Percentiles rank a stretch among this genome's conserved stretches.
Conservation (phyloP, 2,113 vertebrate genomes). For the Saccopteryx leptura region DNA sequence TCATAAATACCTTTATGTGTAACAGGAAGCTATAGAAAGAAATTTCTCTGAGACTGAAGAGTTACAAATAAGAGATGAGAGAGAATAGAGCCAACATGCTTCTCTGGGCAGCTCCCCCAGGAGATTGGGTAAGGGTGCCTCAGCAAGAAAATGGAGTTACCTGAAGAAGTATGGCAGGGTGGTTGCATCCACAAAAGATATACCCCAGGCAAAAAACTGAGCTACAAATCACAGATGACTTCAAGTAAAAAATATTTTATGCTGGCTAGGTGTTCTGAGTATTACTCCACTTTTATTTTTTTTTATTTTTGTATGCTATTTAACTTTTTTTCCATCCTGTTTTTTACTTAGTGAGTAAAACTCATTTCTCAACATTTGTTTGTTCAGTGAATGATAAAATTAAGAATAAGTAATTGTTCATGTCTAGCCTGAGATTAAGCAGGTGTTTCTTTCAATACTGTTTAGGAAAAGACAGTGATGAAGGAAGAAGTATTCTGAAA, state of each 20-base stretch:
- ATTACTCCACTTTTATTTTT: not conserved
- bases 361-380: not conserved
- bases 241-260: not conserved
- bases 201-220: not conserved
- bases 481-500: not conserved
- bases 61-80: not conserved
- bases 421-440: not conserved
- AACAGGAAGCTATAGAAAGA: not conserved
- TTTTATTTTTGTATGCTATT: not conserved
- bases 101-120: not conserved
- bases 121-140: not conserved
- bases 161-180: not conserved
- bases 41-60: not conserved
- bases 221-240: not conserved
- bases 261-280: not conserved
- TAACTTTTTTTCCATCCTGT: not conserved
- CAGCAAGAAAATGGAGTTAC: not conserved
- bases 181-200: not conserved
- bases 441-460: not conserved
- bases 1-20: not conserved
- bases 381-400: not conserved
- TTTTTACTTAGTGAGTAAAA: not conserved
- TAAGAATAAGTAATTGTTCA: not conserved
- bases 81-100: not conserved
- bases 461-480: not conserved